These are phyloP conservation scores for Carcharodon carcharias DNA, from an alignment of 2,797 vertebrate genomes.

Conservation along the genomic window DNA sequence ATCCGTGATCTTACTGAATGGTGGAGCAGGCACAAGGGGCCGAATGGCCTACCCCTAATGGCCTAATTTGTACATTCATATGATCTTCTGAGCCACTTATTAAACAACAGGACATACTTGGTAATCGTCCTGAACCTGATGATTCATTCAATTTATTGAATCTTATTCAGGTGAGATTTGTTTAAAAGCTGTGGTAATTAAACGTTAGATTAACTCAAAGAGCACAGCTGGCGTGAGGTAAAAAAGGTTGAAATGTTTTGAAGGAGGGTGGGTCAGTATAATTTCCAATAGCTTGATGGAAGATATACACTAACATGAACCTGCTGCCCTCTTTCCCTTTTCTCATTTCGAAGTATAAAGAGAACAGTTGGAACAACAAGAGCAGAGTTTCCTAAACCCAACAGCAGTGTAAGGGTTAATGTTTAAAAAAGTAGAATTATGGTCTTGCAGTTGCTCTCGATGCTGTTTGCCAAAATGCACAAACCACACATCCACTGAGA, in stretches of 20 bases:
- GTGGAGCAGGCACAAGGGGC: no score
- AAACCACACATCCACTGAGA: not conserved
- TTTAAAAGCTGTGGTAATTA: not conserved
- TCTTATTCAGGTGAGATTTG: not conserved
- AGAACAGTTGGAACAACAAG: not conserved
- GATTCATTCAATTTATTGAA: not conserved
- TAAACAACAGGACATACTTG: no score
- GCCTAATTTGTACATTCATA: no score
- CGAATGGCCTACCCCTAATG: no score
- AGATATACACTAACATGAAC: not conserved
- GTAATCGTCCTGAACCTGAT: no score
- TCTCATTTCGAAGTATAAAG: not conserved
- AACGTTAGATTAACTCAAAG: not conserved
- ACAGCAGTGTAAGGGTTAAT: not conserved
- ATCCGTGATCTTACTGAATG: no score
- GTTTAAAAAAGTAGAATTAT: not conserved
- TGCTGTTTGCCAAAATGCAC: not conserved
- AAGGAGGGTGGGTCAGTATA: not conserved
- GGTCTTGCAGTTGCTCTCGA: not conserved
- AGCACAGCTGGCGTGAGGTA: not conserved
- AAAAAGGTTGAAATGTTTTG: not conserved
- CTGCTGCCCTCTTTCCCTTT: not conserved
- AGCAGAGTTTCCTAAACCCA: not conserved
- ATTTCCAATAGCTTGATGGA: not conserved
- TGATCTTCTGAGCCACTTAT: no score